Evolutionary conservation across 1,140 invertebrate species (phyloP), one percentile per base, ranked within the genome.

Genomic region (Philopotamus ludificatus): DNA sequence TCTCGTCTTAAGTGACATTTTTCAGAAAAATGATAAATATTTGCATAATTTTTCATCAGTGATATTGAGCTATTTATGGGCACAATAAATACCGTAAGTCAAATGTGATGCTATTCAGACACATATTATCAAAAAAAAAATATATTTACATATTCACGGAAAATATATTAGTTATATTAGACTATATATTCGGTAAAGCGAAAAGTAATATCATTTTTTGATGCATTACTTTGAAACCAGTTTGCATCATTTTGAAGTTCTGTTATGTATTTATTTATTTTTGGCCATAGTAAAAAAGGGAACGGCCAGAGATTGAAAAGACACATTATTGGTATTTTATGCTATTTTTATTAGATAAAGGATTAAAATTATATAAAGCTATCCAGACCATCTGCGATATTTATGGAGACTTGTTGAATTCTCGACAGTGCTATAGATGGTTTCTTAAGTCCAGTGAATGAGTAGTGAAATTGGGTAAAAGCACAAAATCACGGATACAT

Each of bases 291-390:
- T 15, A 16, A 47, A 47, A 47, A 16, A 9, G 44, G 8, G 8
- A 4, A 15, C n/a, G 15, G 18, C 44, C 18, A 47, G 44, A 47
- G 15, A 47, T 47, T 20, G 44, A 47, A 7, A 16, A 47, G 44
- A 47, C 18, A 3, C 44, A 47, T 15, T 47, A 9, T 7, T 16
- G 15, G 18, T 47, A 3, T 47, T 12, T 4, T 47, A 9, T 47
- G 15, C 18, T 47, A 16, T 47, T 47, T 47, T 47, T 47, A 47
- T 47, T 47, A 4, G 44, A 47, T 20, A 47, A 47, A 20, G 44
- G 44, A 20, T 47, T 47, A 47, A 47, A 47, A 47, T 3, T 16
- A 7, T 9, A 47, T 9, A 16, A 47, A 47, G 44, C 44, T 47
- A 47, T 16, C 18, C 10, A 47, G 15, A 47, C 8, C 18, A 20